phyloP scores from a whole-genome alignment of 2,797 vertebrate genomes.

The Miichthys miiuy region DNA sequence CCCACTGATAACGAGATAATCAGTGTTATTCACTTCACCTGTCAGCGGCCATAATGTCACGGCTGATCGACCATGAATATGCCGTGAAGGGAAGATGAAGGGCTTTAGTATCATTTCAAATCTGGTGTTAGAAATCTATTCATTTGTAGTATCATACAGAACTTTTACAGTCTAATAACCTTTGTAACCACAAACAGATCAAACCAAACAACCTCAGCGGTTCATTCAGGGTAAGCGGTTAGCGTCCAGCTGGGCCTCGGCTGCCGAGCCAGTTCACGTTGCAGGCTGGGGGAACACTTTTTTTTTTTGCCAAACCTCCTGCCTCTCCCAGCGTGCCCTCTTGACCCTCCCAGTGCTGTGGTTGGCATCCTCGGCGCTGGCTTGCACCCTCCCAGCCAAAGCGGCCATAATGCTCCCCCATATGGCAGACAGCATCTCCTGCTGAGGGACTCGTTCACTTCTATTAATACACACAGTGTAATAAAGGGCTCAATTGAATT shows the following conservation, averaged over 20 bases:
- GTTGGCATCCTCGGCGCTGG: constrained; percentile 36
- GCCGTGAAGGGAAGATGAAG: too few species aligned
- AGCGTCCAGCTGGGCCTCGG: constrained; percentile 9
- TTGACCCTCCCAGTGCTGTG: constrained; percentile 45
- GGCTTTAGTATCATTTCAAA: too few species aligned
- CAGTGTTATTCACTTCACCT: too few species aligned
- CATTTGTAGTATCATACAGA: too few species aligned
- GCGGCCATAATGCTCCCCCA: constrained; percentile 62
- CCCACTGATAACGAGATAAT: too few species aligned
- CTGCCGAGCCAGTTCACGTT: constrained; percentile 11
- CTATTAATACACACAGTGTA: constrained; percentile 66
- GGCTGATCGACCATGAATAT: too few species aligned
- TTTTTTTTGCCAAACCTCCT: constrained; percentile 42
- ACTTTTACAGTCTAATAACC: too few species aligned
- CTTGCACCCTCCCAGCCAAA: constrained; percentile 36
- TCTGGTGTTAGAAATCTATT: too few species aligned
- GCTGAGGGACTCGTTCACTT: constrained; percentile 71
- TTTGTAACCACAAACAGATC: too few species aligned
- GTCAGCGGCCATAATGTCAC: too few species aligned
- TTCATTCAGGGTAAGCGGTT: constrained; percentile 16
- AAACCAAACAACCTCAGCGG: not conserved
- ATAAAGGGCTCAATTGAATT: constrained; percentile 76
- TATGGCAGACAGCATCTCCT: constrained; percentile 72
- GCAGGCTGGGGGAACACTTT: constrained; percentile 3
- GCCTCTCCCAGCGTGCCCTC: constrained; percentile 33